These are phyloP conservation scores for Trichosurus vulpecula DNA, from an alignment of 2,797 vertebrate genomes.

Conservation along the genomic window DNA sequence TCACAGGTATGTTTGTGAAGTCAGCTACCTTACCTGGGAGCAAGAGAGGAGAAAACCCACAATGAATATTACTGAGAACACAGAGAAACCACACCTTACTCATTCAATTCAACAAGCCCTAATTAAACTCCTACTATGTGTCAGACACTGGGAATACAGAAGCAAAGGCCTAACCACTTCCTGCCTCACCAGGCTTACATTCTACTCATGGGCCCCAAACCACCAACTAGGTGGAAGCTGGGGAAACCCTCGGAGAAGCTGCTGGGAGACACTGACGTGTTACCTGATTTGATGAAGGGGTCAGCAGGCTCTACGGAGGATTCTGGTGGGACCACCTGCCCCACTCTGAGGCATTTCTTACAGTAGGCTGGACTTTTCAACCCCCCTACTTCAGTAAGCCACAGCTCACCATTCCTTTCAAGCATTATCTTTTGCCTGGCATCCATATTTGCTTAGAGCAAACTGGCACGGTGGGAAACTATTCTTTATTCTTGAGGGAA, in stretches of 20 bases:
- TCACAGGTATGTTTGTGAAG: not conserved
- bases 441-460: not conserved
- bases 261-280: not conserved
- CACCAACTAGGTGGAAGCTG: not conserved
- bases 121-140: not conserved
- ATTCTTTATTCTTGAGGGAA: not conserved
- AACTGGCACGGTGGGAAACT: not conserved
- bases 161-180: not conserved
- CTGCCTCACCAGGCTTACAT: not conserved
- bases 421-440: not conserved
- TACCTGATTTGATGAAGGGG: not conserved
- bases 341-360: not conserved
- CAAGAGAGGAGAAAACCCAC: not conserved
- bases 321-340: not conserved
- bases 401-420: not conserved
- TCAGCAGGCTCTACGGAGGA: not conserved
- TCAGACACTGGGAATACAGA: not conserved
- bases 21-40: not conserved
- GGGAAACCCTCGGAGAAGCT: not conserved
- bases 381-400: not conserved
- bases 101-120: not conserved
- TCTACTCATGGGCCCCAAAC: not conserved
- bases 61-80: not conserved
- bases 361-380: not conserved
- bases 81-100: not conserved